A percentile compares a stretch with the other conserved stretches of the same genome.
Evolutionary conservation across 2,797 vertebrate species (phyloP).

Genomic region (Neopelma chrysocephalum): DNA sequence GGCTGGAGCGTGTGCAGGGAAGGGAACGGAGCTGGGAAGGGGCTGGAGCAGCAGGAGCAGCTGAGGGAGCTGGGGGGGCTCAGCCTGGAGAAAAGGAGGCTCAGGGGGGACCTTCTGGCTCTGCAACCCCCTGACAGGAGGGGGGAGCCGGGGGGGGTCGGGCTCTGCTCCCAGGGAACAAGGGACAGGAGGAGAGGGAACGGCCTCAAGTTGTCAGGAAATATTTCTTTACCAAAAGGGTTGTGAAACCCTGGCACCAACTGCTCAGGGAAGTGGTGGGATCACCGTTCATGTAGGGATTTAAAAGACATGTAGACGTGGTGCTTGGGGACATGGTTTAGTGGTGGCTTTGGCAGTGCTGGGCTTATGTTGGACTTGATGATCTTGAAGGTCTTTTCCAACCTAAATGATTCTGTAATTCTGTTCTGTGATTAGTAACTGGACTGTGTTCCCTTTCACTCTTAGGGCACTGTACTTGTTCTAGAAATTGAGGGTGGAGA

Average conservation of each 20-base stretch:
- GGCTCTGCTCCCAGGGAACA: neutral
- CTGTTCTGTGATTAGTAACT: neutral
- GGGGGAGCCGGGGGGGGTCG: fast-evolving
- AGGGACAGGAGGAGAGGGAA: neutral
- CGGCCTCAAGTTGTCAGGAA: neutral
- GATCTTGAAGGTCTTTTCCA: neutral
- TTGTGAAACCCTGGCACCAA: neutral
- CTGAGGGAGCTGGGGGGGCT: neutral
- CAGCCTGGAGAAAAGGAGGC: neutral
- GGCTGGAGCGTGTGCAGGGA: fast-evolving
- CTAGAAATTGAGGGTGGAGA: neutral
- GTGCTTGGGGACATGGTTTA: neutral
- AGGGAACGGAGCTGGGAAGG: neutral
- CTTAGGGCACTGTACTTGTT: neutral
- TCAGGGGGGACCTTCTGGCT: neutral
- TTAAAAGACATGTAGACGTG: neutral
- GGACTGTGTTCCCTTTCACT: neutral
- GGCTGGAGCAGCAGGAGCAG: fast-evolving
- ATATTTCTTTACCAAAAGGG: neutral
- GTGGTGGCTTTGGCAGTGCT: neutral
- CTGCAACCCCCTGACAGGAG: neutral
- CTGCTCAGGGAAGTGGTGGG: neutral
- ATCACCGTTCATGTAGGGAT: neutral
- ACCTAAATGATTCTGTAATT: neutral
- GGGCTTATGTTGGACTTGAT: neutral